Evolutionary conservation across 1,140 invertebrate genomes (phyloP).

Genomic region (Oncopodura yosiiana): DNA sequence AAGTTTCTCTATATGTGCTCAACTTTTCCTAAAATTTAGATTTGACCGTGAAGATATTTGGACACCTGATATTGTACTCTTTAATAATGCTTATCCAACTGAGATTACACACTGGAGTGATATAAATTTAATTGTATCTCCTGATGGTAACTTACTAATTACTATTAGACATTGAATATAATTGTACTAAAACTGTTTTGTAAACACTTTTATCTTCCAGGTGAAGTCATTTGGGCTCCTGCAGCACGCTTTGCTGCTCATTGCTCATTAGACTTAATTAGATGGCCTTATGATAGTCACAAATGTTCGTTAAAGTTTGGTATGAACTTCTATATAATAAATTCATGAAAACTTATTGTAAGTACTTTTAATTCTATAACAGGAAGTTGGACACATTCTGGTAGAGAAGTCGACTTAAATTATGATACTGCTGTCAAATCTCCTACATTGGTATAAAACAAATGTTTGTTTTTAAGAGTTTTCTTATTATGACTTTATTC

Average conservation of each 20-base stretch:
- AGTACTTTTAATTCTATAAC: too few species aligned
- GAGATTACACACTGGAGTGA: slow-evolving; percentile 49
- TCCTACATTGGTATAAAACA: not conserved
- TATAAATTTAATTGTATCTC: slow-evolving; percentile 49
- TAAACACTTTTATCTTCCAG: too few species aligned
- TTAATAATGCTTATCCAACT: slow-evolving; percentile 31
- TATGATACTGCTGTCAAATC: not conserved
- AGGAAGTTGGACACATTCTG: slow-evolving; percentile 60
- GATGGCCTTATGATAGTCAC: slow-evolving; percentile 66
- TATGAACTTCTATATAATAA: too few species aligned
- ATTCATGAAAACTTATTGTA: too few species aligned
- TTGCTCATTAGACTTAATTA: slow-evolving; percentile 55
- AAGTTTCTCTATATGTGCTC: too few species aligned
- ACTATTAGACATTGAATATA: too few species aligned
- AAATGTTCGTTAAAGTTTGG: slow-evolving; percentile 54
- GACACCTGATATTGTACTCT: slow-evolving; percentile 35
- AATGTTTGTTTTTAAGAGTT: too few species aligned
- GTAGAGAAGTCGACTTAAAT: slow-evolving; percentile 48
- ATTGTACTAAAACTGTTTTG: too few species aligned
- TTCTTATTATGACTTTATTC: too few species aligned
- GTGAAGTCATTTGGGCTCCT: slow-evolving; percentile 58
- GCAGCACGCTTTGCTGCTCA: slow-evolving; percentile 54
- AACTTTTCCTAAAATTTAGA: too few species aligned
- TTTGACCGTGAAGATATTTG: slow-evolving; percentile 32
- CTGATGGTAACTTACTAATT: slow-evolving; percentile 53